These are phyloP conservation scores for Tapera naevia DNA, from an alignment of 2,797 vertebrate species.

Conservation along the genomic window DNA sequence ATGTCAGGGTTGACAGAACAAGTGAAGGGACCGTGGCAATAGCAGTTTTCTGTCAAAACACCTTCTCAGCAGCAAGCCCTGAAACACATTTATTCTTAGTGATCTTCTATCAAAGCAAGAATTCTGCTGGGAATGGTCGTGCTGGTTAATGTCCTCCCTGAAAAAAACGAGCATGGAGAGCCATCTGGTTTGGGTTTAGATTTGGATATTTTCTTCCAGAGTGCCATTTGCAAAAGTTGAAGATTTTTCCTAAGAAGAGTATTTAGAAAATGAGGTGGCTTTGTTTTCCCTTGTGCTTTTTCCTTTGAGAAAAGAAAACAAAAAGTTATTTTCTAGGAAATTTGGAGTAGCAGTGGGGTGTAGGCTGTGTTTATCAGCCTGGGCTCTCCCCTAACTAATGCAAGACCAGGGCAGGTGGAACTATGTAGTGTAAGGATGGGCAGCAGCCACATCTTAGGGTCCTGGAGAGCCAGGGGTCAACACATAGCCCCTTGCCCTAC, in stretches of 20 bases:
- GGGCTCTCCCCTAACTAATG: neutral
- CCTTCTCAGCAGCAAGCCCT: constrained; percentile 7
- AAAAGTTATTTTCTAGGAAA: neutral
- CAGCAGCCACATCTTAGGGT: neutral
- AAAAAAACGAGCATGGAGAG: neutral
- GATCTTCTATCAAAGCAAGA: constrained; percentile 38
- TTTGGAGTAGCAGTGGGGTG: neutral
- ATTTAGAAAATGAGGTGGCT: neutral
- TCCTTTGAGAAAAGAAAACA: neutral
- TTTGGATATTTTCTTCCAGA: constrained; percentile 13
- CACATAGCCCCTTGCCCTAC: fast-evolving
- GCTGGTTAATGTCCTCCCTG: constrained; percentile 40
- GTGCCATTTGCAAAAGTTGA: neutral
- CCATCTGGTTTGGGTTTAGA: constrained; percentile 24
- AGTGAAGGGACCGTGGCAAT: neutral
- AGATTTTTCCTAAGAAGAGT: neutral
- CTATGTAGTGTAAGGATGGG: fast-evolving
- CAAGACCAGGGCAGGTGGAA: neutral
- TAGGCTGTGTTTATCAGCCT: neutral
- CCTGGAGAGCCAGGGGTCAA: neutral
- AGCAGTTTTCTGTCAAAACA: constrained; percentile 30
- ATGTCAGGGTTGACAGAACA: neutral
- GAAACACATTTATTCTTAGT: constrained; percentile 31
- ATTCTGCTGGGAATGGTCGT: constrained; percentile 22
- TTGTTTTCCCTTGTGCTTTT: neutral